Percentiles rank a stretch among this genome's conserved stretches.
Evolutionary conservation across 2,888 invertebrate species (phyloP).

Genomic region (Ophion costatus): DNA sequence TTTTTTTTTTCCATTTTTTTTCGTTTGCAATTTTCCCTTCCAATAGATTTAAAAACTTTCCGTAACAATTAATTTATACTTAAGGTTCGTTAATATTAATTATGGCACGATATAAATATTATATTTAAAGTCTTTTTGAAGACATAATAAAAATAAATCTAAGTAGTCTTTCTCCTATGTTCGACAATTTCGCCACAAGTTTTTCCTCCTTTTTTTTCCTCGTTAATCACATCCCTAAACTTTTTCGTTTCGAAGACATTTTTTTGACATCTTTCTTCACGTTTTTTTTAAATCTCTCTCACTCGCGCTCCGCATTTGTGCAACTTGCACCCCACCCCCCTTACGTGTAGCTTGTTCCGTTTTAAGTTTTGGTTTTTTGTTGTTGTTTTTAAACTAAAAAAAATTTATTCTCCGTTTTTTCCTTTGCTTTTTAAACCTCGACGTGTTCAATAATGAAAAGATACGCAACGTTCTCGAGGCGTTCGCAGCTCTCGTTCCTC

Average conservation of each 20-base stretch:
- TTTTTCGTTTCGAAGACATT: slow-evolving; percentile 67
- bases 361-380: slow-evolving; percentile 69
- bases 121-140: slow-evolving; percentile 83
- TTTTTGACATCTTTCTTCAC: slow-evolving; percentile 60
- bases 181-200: slow-evolving; percentile 76
- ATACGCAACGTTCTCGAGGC: slow-evolving; percentile 73
- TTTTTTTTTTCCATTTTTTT: slow-evolving; percentile 63
- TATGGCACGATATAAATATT: slow-evolving; percentile 83
- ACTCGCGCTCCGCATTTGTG: slow-evolving; percentile 57
- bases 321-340: slow-evolving; percentile 21
- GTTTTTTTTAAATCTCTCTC: slow-evolving; percentile 58
- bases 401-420: slow-evolving; percentile 47
- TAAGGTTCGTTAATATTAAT: slow-evolving; percentile 82
- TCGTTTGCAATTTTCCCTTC: slow-evolving; percentile 78
- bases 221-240: slow-evolving; percentile 76
- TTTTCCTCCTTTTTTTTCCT: slow-evolving; percentile 61
- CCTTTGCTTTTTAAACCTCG: slow-evolving; percentile 48
- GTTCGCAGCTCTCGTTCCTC: slow-evolving; percentile 42
- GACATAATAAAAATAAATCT: slow-evolving; percentile 84
- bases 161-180: slow-evolving; percentile 82
- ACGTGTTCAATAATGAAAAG: slow-evolving; percentile 72
- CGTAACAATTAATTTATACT: slow-evolving; percentile 83
- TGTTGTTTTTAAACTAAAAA: slow-evolving; percentile 68
- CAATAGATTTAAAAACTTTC: slow-evolving; percentile 82
- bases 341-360: slow-evolving; percentile 67